Evolutionary conservation across 2,888 invertebrate genomes (phyloP).

Genomic region (Lysandra bellargus): DNA sequence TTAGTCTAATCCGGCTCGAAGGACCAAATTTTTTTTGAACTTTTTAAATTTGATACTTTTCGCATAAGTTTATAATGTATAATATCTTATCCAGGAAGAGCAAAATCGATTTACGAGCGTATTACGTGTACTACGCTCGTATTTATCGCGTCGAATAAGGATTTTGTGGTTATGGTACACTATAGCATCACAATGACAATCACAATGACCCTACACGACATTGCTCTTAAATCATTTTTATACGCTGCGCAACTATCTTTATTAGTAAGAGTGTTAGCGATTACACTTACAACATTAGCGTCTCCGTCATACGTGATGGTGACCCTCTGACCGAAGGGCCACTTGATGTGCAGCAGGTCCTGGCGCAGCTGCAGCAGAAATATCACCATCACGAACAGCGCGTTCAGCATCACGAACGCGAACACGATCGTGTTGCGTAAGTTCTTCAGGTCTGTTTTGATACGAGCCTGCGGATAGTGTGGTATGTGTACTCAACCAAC

Average conservation of each 20-base stretch:
- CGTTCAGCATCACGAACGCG: constrained; percentile 98
- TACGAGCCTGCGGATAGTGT: constrained; percentile 83
- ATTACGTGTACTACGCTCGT: neutral
- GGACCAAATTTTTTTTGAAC: neutral
- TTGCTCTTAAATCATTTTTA: too few relatives aligned
- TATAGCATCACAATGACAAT: too few relatives aligned
- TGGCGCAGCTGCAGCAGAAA: constrained; percentile 98
- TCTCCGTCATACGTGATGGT: constrained; percentile 89
- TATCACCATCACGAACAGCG: constrained; percentile 97
- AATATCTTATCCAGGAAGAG: neutral
- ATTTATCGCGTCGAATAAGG: neutral
- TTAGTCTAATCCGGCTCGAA: neutral
- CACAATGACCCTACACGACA: too few relatives aligned
- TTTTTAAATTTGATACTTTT: neutral
- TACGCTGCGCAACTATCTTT: too few relatives aligned
- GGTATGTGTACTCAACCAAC: neutral
- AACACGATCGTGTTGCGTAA: constrained; percentile 96
- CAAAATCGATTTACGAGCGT: neutral
- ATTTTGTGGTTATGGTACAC: neutral
- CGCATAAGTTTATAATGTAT: neutral
- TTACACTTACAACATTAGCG: constrained; percentile 77
- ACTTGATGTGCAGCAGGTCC: constrained; percentile 94
- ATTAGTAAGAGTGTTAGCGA: neutral
- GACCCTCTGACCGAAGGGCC: constrained; percentile 95
- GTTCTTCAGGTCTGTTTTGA: constrained; percentile 93